Evolutionary conservation across 2,113 vertebrate genomes (phyloP), one percentile per base, ranked within the genome.

Genomic region (Indri indri): DNA sequence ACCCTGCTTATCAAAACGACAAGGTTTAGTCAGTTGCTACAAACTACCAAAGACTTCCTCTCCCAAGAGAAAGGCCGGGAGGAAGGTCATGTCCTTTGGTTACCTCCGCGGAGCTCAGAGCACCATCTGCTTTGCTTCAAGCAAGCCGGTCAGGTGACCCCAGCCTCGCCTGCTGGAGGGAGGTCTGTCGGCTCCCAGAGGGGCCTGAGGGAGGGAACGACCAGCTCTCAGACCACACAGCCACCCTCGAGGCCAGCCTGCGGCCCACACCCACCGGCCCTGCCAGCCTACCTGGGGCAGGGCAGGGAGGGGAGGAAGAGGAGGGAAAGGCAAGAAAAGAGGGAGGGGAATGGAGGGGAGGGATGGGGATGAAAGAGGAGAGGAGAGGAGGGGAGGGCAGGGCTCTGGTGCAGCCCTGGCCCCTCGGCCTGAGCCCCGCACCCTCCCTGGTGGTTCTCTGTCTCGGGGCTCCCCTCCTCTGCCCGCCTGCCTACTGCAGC

Each of bases 41-140:
- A 68, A 82, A 96, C 93, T 95, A 88, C 88, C 95, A n/a, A 96
- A 95, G 97, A 88, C 95, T 98, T 97, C 97, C 97, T 93, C 47
- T 96, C 93, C 89, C 81, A 30, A 79, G 27, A 96, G 97, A 84
- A 96, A 94, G 92, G 84, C 94, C 61, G 4, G 71, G 81, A 77
- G 85, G 86, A 82, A 96, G 95, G 95, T 50, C 96, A 2, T n/a
- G 95, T 93, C 92, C 96, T 84, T 37, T 6, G 3, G 27, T 77
- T 81, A 27, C 86, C 70, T 63, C 54, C 66, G 0, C 2, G 2
- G 57, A 90, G 91, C 73, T 77, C 3, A 34, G 52, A 7, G 30
- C 54, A 7, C 70, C 90, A 47, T 59, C 96, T 83, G 97, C 81
- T 57, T 45, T 3, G 0, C 71, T 50, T 52, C 79, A 4, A 13